phyloP scores from a whole-genome alignment of 2,888 invertebrate species.

The Phasia obesa region DNA sequence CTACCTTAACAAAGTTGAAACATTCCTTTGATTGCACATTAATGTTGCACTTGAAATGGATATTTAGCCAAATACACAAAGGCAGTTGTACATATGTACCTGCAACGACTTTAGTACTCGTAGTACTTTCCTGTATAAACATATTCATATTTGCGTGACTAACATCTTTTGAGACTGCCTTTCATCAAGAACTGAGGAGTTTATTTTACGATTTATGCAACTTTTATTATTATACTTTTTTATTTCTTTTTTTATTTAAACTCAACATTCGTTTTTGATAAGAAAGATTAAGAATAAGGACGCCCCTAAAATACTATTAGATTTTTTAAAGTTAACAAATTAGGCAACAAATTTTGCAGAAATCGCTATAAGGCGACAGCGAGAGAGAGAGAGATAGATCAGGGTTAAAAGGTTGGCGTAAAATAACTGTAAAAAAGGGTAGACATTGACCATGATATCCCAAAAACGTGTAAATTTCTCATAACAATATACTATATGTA shows the following conservation, averaged over 20 bases:
- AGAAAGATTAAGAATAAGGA: not conserved
- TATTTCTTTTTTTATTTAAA: not conserved
- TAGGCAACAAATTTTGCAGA: no score
- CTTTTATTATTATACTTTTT: conserved; percentile 10
- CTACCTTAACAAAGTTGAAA: conserved; percentile 62
- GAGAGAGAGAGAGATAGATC: no score
- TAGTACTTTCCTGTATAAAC: no score
- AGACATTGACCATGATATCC: no score
- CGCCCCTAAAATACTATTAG: not conserved
- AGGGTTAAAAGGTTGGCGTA: no score
- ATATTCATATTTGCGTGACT: conserved; percentile 54
- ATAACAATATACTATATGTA: no score
- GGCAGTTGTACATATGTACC: conserved; percentile 10
- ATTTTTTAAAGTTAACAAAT: no score
- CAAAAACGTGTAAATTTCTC: no score
- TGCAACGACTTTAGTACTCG: no score
- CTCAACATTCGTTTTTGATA: not conserved
- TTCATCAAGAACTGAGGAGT: not conserved
- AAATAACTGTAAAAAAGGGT: no score
- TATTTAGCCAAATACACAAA: conserved; percentile 52
- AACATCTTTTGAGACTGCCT: conserved; percentile 49
- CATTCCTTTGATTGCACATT: conserved; percentile 69
- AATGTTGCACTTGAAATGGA: conserved; percentile 66
- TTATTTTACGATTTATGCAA: conserved; percentile 31
- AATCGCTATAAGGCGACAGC: no score